Evolutionary conservation across 2,888 invertebrate species (phyloP), one percentile per base, ranked within the genome.

Genomic region (Lepidochrysops patricia): DNA sequence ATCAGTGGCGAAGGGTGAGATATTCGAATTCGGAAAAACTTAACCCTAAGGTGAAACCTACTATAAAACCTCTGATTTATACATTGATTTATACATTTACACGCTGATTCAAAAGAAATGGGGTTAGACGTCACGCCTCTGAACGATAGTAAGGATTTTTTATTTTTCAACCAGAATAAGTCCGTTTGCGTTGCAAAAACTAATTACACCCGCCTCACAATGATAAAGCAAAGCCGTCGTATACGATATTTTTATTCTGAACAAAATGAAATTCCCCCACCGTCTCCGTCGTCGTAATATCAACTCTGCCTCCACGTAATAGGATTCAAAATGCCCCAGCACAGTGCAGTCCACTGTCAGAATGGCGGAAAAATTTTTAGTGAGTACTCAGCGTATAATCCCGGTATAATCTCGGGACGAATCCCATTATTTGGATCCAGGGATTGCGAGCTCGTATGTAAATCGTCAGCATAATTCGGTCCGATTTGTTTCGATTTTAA

Each of bases 171-270:
- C 63, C 77, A 77, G 80, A 84, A 85, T 85, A 84, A 63, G 75
- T 68, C 69, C 65, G 61, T 34, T 77, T 78, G 76, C 78, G 80
- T 81, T 81, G 76, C 77, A 75, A 86, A 88, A 88, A 89, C 89
- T 89, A 88, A 89, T 88, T 88, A 89, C 82, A 80, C 80, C 78
- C 77, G 77, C 80, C 78, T 81, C 84, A 79, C 81, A 84, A 88
- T 89, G 87, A 88, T 88, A 89, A 89, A 89, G 87, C 89, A 89
- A 88, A 89, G 85, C 85, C 84, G 75, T 80, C 84, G 83, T 87
- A 87, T 87, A 73, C 79, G 81, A 86, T 86, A 89, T 86, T 88
- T 88, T 89, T 88, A 88, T 88, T 85, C 81, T 72, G 79, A 76
- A 77, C 85, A 79, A 86, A 88, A 89, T 87, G 82, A 87, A 88